phyloP scores from a whole-genome alignment of 2,888 invertebrate genomes.

The Cantharis rufa region DNA sequence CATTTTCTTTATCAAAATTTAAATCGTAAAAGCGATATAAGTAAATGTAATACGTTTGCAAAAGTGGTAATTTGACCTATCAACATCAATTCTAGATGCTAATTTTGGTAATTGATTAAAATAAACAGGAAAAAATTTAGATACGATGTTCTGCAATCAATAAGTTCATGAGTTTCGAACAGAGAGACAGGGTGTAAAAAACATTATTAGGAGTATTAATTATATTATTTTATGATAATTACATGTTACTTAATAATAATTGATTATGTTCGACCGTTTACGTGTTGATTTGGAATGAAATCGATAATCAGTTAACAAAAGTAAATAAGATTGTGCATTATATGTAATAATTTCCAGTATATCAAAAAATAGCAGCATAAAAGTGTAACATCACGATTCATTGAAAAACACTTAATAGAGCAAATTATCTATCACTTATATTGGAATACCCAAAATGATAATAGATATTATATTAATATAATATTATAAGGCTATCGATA shows the following conservation, averaged over 20 bases:
- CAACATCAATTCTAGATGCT: background rate
- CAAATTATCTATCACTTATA: background rate
- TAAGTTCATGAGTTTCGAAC: no score
- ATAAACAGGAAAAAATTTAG: no score
- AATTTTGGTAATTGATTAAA: no score
- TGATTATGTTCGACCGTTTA: background rate
- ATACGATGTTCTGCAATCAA: no score
- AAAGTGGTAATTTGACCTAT: background rate
- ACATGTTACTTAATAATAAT: background rate
- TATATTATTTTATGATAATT: no score
- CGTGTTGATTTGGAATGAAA: background rate
- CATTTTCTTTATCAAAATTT: background rate
- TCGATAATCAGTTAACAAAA: background rate
- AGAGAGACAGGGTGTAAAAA: no score
- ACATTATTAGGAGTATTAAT: no score
- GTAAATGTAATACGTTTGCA: background rate
- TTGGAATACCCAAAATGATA: background rate
- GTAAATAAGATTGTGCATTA: background rate
- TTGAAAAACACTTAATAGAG: background rate
- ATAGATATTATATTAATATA: background rate
- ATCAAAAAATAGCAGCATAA: background rate
- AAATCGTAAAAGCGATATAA: background rate
- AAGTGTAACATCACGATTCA: background rate
- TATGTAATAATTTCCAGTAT: no score
- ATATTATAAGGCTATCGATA: background rate